Conservation (phyloP, 1,140 invertebrate genomes). For the Himalopsyche phryganea region DNA sequence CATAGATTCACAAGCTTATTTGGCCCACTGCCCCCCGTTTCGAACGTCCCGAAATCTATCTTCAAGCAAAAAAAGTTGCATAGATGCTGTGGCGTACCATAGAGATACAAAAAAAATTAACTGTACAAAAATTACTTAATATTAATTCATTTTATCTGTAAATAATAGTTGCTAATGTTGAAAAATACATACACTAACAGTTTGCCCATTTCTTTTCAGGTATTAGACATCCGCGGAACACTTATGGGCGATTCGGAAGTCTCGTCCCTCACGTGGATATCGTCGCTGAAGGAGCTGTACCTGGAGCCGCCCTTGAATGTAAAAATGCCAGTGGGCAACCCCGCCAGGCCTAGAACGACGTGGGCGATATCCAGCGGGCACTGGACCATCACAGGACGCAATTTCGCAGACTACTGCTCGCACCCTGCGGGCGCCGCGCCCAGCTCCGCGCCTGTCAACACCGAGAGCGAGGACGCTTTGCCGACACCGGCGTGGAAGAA, state of each 20-base stretch:
- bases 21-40: background rate
- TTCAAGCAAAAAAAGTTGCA: no score
- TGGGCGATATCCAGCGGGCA: background rate
- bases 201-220: no score
- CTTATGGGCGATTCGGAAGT: constrained; percentile 66
- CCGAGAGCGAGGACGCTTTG: background rate
- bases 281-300: constrained; percentile 59
- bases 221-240: constrained; percentile 63
- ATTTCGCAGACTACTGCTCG: background rate
- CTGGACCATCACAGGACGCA: background rate
- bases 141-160: no score
- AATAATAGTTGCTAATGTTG: no score
- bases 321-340: background rate
- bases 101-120: no score
- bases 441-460: background rate
- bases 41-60: no score
- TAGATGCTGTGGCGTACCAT: no score
- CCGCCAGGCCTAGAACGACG: background rate
- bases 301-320: constrained; percentile 43
- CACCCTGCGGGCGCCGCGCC: background rate
- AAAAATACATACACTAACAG: no score
- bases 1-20: background rate
- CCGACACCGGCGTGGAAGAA: no score
- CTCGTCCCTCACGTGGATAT: constrained; percentile 61
- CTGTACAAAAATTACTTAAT: no score